Evolutionary conservation across 2,797 vertebrate species (phyloP), one percentile per base, ranked within the genome.

Genomic region (Spondyliosoma cantharus): DNA sequence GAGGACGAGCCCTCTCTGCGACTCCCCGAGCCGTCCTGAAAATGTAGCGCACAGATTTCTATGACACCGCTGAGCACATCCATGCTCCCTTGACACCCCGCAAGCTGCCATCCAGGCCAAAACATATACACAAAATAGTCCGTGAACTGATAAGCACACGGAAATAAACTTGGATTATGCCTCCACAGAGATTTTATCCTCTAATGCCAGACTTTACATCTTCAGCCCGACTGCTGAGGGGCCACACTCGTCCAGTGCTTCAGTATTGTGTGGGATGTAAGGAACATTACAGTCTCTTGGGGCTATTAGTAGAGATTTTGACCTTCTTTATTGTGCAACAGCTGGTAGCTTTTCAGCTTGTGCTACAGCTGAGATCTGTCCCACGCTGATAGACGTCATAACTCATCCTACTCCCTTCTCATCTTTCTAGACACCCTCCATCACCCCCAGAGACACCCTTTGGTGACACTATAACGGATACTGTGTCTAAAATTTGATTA

Each of bases 321-420:
- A 66, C 22, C 4, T 57, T 76, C 1, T 37, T 74, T 2, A 37
- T 24, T 46, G 32, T 54, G 24, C 52, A 65, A 46, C 32, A 62
- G 49, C 24, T 16, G 25, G 59, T 42, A 45, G 48, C 42, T 58
- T 52, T 68, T 68, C 29, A 50, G 32, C 19, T 56, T 17, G 3
- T 61, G 1, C 53, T 45, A n/a, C 65, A 37, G 29, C 70, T 65
- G 15, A 72, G 46, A 63, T 66, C 16, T 80, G 20, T 73, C 46
- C 27, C 45, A 58, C 2, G 4, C 29, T 69, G 20, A 14, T 49
- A 17, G 6, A 22, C 25, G 59, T 63, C 65, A 49, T 19, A 24
- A 57, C 62, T 13, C 56, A 9, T 63, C 49, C 42, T n/a, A 67
- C 7, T 20, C 29, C 29, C 71, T n/a, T 53, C 19, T 83, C 49